Conservation (phyloP, 2,113 vertebrate species). For the Equus przewalskii region DNA sequence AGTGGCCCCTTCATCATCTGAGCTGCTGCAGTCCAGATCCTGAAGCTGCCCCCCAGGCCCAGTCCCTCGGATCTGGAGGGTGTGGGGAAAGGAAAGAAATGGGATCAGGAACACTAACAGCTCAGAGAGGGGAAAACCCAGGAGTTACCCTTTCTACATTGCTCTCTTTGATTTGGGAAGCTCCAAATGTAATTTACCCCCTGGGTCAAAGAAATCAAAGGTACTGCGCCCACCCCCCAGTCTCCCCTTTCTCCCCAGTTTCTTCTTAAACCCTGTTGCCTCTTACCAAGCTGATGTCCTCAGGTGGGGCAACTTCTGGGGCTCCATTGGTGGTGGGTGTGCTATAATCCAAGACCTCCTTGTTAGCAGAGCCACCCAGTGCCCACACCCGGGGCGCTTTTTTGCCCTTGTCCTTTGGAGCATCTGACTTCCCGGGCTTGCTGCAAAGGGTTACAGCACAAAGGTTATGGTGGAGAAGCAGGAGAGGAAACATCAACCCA, state of each 20-base stretch:
- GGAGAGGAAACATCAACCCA: background rate
- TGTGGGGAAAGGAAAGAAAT: background rate
- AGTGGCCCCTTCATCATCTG: constrained; percentile 89
- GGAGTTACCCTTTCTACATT: background rate
- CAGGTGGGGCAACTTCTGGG: constrained; percentile 79
- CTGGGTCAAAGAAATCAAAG: background rate
- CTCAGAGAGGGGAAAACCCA: background rate
- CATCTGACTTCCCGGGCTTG: constrained; percentile 94
- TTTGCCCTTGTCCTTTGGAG: constrained; percentile 93
- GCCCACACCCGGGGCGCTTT: constrained; percentile 93
- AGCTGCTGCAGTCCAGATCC: constrained; percentile 95
- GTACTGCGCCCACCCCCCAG: background rate
- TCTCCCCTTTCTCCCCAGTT: background rate
- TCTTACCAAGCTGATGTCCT: constrained; percentile 86
- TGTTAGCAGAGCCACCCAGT: constrained; percentile 90
- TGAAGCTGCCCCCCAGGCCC: constrained; percentile 90
- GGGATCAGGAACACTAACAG: background rate
- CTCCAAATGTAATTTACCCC: background rate
- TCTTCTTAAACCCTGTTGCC: background rate
- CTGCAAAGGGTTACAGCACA: constrained; percentile 71
- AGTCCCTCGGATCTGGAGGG: constrained; percentile 85
- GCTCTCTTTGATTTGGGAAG: background rate
- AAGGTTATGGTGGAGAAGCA: background rate
- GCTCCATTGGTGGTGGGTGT: constrained; percentile 87
- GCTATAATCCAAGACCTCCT: constrained; percentile 95